Conservation (phyloP, 30 jellyfish, hydroid and myxozoan species). For the Aurelia sp. region DNA sequence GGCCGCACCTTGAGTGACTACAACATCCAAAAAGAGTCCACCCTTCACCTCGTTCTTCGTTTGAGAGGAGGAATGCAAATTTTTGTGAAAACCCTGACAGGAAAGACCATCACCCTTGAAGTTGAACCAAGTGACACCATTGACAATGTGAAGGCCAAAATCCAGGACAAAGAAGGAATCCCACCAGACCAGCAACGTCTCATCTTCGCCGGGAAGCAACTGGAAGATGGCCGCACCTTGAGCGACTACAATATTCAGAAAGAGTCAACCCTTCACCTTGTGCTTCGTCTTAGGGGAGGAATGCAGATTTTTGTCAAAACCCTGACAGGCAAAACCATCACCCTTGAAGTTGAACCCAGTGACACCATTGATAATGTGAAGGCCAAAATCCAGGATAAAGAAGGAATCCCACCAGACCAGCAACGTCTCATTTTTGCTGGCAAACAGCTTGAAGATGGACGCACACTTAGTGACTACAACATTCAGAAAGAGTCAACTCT, state of each 20-base stretch:
- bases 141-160: slow-evolving; percentile 90
- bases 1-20: slow-evolving; percentile 95
- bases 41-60: slow-evolving; percentile 94
- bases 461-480: slow-evolving; percentile 93
- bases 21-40: slow-evolving; percentile 83
- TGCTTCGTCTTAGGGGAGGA: slow-evolving; percentile 94
- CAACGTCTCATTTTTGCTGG: slow-evolving; percentile 85
- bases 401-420: slow-evolving; percentile 98
- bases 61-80: slow-evolving; percentile 92
- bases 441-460: slow-evolving; percentile 90
- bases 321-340: slow-evolving; percentile 96
- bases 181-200: slow-evolving; percentile 98
- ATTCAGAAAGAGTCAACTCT: slow-evolving; percentile 90
- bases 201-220: slow-evolving; percentile 95
- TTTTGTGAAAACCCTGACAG: slow-evolving; percentile 93
- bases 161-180: slow-evolving; percentile 93
- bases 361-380: slow-evolving; percentile 94
- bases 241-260: slow-evolving; percentile 96
- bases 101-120: slow-evolving; percentile 95
- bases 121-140: slow-evolving; percentile 97
- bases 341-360: slow-evolving; percentile 96
- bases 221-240: slow-evolving; percentile 98
- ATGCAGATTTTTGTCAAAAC: slow-evolving; percentile 97
- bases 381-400: slow-evolving; percentile 94
- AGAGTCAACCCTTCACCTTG: slow-evolving; percentile 94